A percentile compares a stretch with the other conserved stretches of the same genome.
These are phyloP conservation scores for Brachionus paranguensis DNA, from an alignment of 1,140 invertebrate genomes.

Conservation along the genomic window DNA sequence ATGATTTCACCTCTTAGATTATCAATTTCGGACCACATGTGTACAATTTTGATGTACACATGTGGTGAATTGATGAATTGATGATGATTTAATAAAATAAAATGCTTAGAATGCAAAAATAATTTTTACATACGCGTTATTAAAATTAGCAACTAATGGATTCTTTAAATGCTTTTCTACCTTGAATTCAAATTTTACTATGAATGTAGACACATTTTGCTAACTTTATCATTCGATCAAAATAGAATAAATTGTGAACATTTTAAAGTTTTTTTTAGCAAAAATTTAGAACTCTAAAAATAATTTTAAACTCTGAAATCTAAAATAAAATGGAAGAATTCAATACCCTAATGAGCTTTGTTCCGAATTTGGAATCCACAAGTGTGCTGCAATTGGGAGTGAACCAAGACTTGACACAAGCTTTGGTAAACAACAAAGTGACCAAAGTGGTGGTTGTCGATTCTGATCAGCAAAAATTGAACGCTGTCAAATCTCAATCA, in stretches of 20 bases:
- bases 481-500: neutral
- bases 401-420: neutral
- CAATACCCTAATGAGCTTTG: slow-evolving; percentile 15
- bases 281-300: neutral
- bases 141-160: neutral
- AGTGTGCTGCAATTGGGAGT: neutral
- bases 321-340: slow-evolving; percentile 28
- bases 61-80: no score
- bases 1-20: neutral
- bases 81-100: neutral
- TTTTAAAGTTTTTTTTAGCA: neutral
- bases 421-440: neutral
- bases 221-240: slow-evolving; percentile 6
- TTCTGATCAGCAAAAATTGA: neutral
- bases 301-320: neutral
- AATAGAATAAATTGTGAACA: neutral
- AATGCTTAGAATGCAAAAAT: neutral
- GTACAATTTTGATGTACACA: no score
- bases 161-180: neutral
- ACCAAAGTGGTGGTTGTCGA: neutral
- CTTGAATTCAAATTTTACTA: neutral
- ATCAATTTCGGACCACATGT: neutral
- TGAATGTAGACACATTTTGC: neutral
- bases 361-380: slow-evolving; percentile 2
- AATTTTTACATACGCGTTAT: neutral